These are phyloP conservation scores for Pterostichus niger DNA, from an alignment of 2,888 invertebrate genomes.

Conservation along the genomic window DNA sequence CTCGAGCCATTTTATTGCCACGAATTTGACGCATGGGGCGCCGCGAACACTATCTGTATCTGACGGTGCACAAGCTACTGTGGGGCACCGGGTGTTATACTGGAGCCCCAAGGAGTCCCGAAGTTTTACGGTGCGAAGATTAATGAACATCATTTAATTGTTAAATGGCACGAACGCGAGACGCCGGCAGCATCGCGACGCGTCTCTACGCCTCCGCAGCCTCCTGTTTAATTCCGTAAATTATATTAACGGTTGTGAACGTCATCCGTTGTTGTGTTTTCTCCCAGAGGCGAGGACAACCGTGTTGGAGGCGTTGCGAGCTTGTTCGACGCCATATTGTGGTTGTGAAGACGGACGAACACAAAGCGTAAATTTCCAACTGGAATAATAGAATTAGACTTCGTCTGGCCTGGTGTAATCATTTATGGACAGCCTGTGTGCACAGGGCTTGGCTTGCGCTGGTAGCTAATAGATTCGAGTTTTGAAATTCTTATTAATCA, in stretches of 20 bases:
- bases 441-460: slow-evolving; percentile 2
- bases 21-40: slow-evolving; percentile 49
- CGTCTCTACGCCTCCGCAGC: slow-evolving; percentile 13
- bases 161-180: slow-evolving; percentile 67
- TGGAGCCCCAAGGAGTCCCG: neutral
- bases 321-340: slow-evolving; percentile 41
- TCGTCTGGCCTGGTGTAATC: neutral
- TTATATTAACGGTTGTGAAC: slow-evolving; percentile 65
- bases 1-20: slow-evolving; percentile 38
- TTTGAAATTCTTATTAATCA: slow-evolving; percentile 63
- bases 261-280: slow-evolving; percentile 49
- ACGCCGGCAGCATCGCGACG: slow-evolving; percentile 51
- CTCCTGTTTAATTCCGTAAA: slow-evolving; percentile 64
- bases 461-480: slow-evolving; percentile 59
- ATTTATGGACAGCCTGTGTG: slow-evolving; percentile 36
- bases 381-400: slow-evolving; percentile 33
- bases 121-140: slow-evolving; percentile 61
- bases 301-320: slow-evolving; percentile 1
- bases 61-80: too few relatives aligned
- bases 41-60: slow-evolving; percentile 2
- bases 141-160: slow-evolving; percentile 66
- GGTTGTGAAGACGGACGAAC: slow-evolving; percentile 15
- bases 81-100: too few relatives aligned
- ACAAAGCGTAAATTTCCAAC: slow-evolving; percentile 16
- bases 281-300: slow-evolving; percentile 27